Evolutionary conservation across 2,113 vertebrate species (phyloP).

Genomic region (Nibea albiflora): DNA sequence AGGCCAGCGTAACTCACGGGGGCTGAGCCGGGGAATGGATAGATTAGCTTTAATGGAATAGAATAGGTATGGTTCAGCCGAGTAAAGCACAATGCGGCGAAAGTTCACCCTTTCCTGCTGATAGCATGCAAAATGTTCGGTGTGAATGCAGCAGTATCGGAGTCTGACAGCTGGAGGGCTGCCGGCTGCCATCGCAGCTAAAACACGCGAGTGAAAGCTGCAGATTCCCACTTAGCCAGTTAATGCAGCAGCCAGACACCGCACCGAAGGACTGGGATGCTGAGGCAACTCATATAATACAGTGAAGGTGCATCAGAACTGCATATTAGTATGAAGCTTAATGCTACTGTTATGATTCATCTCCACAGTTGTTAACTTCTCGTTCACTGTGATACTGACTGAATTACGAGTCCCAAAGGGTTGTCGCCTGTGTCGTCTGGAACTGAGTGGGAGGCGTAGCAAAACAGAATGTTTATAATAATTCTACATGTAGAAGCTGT

Average conservation of each 20-base stretch:
- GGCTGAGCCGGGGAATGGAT: constrained; percentile 16
- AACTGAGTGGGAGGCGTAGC: background rate
- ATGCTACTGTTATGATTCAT: background rate
- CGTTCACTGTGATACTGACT: background rate
- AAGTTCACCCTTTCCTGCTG: constrained; percentile 33
- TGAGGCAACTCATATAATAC: background rate
- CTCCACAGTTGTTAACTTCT: background rate
- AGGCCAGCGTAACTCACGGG: background rate
- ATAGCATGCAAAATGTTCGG: background rate
- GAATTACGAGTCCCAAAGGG: background rate
- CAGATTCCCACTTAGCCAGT: background rate
- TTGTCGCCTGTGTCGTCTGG: background rate
- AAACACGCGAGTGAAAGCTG: background rate
- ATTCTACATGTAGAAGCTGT: background rate
- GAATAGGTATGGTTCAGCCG: constrained; percentile 26
- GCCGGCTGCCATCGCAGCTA: background rate
- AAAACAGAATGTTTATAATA: background rate
- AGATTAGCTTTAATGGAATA: constrained; percentile 49
- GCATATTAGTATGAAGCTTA: background rate
- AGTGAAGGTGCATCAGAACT: background rate
- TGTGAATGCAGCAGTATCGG: background rate
- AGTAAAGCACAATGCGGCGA: constrained; percentile 16
- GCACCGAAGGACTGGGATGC: background rate
- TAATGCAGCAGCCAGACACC: background rate
- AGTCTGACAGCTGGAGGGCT: background rate